Base-by-base conservation (phyloP, 2,888 invertebrate species). In the Catocala sponsa region DNA sequence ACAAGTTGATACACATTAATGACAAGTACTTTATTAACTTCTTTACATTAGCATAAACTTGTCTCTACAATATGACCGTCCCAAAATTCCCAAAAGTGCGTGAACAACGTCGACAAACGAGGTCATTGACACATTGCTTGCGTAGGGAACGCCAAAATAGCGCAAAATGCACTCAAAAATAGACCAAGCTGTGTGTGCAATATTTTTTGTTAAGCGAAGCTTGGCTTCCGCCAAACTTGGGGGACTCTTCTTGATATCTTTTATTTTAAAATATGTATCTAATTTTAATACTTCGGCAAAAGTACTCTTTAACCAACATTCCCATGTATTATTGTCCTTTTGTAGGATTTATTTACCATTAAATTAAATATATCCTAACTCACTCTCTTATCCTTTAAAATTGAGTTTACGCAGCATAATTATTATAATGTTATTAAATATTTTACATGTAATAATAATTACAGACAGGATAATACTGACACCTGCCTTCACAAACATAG, bases 71-170 rank as follows among this genome's bases (percentile, higher is more conserved):
- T 72, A 72, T 85, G 67, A 89, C 87, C 89, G 90, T 90, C 88
- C 92, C 82, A 90, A 94, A 88, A 15, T 92, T 90, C 87, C 91
- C 85, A 92, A 93, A 94, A 92, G 86, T 91, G 90, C 91, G 94
- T 94, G 89, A 94, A 94, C 91, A 93, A 92, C 92, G 91, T 84
- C 80, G 83, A 80, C 87, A 90, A 92, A 88, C 92, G 91, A 86
- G 94, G 94, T 94, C 94, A 94, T 92, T 94, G 94, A 94, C 94
- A 92, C 86, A 87, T 82, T 87, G 87, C 84, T 80, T 84, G 88
- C 84, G 89, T 89, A 93, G 94, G 94, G 94, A 94, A 94, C 94
- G 94, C 92, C 92, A 94, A 94, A 94, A 94, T 94, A 94, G 93
- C 94, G 94, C 94, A 87, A 94, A 94, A 94, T 94, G 92, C 92